Base-by-base conservation (phyloP, 64 coral and sea anemone genomes). In the Trachythela sp. region DNA sequence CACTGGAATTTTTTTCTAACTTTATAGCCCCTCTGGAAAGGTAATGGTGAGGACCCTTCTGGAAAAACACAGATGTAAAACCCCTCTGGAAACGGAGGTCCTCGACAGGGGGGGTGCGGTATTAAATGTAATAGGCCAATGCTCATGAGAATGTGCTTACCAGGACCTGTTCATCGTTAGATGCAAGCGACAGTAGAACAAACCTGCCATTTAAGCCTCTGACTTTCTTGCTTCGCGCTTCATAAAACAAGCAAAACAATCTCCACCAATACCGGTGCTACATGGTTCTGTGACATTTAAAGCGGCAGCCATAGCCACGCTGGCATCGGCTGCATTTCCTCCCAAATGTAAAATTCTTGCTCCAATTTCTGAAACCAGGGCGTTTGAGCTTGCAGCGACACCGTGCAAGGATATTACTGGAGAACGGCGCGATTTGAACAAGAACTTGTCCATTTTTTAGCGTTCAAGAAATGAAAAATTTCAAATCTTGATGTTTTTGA, bases 281-380 rank as follows among this genome's bases (percentile, higher is more conserved):
- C 89, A 99, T 2, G 96, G 96, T 60, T 99, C 88, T 15, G 93
- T 95, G 4, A 99, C 93, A 72, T 95, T 99, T 6, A 94, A 56
- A 39, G 91, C 91, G 8, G 96, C 96, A 36, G 96, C 96, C 40
- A 95, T 49, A 48, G 93, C 96, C 36, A 99, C 93, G 45, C 91
- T 88, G 48, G 96, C 96, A 88, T 99, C 96, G n/a, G 93, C 96
- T 59, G 96, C 96, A 99, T 99, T 99, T 10, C 96, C 96, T 40
- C 96, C 96, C 37, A 49, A 40, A 34, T 87, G 91, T 2, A 99
- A 84, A 86, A 99, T 91, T 83, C 90, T 86, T 32, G 90, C 48
- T 77, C 96, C 96, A 58, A 94, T 86, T 48, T 93, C 86, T 45
- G 96, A 93, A 35, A 93, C 96, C 13, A 99, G 83, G 17, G 96